Evolutionary conservation across 2,888 invertebrate species (phyloP), one percentile per base, ranked within the genome.

Genomic region (Pseudoips prasinana): DNA sequence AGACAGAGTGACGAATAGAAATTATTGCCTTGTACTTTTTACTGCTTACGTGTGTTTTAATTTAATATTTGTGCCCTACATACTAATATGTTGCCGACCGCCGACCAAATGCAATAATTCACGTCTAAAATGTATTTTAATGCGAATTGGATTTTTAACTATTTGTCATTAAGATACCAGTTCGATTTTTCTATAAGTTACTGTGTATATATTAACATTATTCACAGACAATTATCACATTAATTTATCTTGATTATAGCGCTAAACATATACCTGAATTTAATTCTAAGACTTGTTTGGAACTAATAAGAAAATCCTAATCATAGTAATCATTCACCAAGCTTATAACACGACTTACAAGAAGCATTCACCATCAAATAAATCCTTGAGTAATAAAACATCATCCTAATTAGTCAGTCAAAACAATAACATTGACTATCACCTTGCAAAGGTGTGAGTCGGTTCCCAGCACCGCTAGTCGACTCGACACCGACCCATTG

Each of bases 381-480:
- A 46, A 61, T 59, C 51, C 38, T 47, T 56, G 50, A 49, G 43
- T 46, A 42, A 63, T 56, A 59, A 64, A 64, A 68, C 67, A 68
- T 64, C 60, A 63, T 73, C 63, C 71, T 75, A 82, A 85, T 85
- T 82, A 85, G 79, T 77, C 72, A 75, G 63, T 67, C 75, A 76
- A 79, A 84, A 84, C 79, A 84, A 85, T 78, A 78, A 79, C 73
- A 74, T 64, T 60, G 73, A 71, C 67, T 78, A 82, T 86, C 79
- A 77, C 72, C 73, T 73, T 71, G 80, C 69, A 58, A 63, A 85
- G 85, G 85, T 86, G 85, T 79, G 78, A 84, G 74, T 73, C 49
- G 17, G 73, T 79, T 83, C 83, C 72, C 82, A 80, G 73, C 81
- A 83, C 85, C 82, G 85, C 85, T 84, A 85, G 75, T 71, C 82